Conservation (phyloP, 2,888 invertebrate species). For the Lochmaea crataegi region DNA sequence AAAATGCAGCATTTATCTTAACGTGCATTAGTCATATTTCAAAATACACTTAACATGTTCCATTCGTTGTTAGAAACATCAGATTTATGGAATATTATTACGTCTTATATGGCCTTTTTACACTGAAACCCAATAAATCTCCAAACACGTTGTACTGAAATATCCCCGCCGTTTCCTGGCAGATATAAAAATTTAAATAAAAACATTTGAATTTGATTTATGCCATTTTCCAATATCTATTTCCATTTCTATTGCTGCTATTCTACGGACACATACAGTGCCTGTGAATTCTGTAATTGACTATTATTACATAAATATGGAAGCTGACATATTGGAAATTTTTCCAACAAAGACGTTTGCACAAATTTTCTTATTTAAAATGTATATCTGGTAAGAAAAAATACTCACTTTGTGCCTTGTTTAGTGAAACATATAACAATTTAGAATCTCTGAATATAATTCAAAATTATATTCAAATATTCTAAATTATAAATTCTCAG, state of each 20-base stretch:
- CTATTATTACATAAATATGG: too few relatives aligned
- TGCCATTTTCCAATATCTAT: constrained; percentile 22
- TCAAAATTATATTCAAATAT: too few relatives aligned
- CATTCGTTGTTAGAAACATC: constrained; percentile 16
- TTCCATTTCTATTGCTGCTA: constrained; percentile 1
- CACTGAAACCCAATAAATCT: constrained; percentile 28
- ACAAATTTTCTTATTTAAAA: too few relatives aligned
- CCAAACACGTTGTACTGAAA: constrained; percentile 33
- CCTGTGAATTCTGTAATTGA: neutral
- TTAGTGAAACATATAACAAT: too few relatives aligned
- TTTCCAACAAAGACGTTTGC: too few relatives aligned
- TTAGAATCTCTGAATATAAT: too few relatives aligned
- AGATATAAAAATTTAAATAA: constrained; percentile 33
- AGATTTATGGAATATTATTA: constrained; percentile 30
- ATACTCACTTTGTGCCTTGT: too few relatives aligned
- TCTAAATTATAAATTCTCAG: too few relatives aligned
- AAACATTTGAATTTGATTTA: constrained; percentile 30
- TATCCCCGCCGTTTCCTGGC: constrained; percentile 17
- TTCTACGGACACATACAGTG: neutral
- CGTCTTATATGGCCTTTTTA: constrained; percentile 23
- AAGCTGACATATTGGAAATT: too few relatives aligned
- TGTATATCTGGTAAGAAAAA: too few relatives aligned
- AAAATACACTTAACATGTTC: constrained; percentile 23
- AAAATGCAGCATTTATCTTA: neutral
- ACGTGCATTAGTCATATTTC: constrained; percentile 7